phyloP scores from a whole-genome alignment of 2,888 invertebrate species.

The Dugesia japonica region DNA sequence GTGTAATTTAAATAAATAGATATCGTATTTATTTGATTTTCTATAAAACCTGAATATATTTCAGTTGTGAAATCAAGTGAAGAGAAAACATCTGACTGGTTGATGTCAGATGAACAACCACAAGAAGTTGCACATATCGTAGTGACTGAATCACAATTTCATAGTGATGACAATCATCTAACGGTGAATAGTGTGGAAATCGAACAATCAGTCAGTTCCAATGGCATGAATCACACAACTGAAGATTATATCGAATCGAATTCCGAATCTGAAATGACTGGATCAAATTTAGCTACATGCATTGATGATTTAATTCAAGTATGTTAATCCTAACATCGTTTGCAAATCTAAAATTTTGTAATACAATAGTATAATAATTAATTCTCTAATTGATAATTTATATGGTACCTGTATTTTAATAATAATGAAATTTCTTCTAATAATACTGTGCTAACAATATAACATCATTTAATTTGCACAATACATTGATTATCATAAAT shows the following conservation, averaged over 20 bases:
- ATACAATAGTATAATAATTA: too few relatives aligned
- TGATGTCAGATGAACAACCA: background rate
- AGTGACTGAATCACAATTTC: background rate
- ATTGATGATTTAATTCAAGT: slow-evolving; percentile 6
- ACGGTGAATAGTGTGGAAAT: background rate
- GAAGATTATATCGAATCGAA: background rate
- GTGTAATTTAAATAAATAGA: too few relatives aligned
- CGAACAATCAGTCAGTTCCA: background rate
- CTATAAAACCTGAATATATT: background rate
- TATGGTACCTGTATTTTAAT: too few relatives aligned
- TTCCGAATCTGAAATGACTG: background rate
- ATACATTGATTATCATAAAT: too few relatives aligned
- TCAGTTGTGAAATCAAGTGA: background rate
- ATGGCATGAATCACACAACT: slow-evolving; percentile 8
- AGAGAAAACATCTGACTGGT: background rate
- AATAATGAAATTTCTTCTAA: too few relatives aligned
- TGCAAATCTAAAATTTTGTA: too few relatives aligned
- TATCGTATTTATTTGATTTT: too few relatives aligned
- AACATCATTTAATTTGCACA: too few relatives aligned
- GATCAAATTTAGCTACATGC: background rate
- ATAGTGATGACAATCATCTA: background rate
- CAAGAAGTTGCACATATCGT: background rate
- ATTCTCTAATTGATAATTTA: too few relatives aligned
- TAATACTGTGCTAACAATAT: too few relatives aligned
- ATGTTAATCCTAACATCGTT: too few relatives aligned